phyloP scores from a whole-genome alignment of 2,797 vertebrate species.

The Arnoldichthys spilopterus region DNA sequence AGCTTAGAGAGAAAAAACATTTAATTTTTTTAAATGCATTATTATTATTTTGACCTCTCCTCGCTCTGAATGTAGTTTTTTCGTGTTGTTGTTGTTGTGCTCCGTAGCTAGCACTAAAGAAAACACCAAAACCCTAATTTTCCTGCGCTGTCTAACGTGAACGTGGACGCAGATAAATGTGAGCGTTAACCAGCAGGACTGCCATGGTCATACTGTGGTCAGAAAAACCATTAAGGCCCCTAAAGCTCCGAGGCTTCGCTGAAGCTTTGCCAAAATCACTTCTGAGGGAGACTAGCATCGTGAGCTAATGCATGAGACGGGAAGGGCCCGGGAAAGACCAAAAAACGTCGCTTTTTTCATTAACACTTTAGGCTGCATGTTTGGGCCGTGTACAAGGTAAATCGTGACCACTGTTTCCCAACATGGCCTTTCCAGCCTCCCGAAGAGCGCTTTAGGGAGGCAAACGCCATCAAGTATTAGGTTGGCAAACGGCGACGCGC shows the following conservation, averaged over 20 bases:
- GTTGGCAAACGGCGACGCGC: not conserved
- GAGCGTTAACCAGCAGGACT: slow-evolving; percentile 7
- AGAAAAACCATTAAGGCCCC: slow-evolving; percentile 44
- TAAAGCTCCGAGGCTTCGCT: slow-evolving; percentile 13
- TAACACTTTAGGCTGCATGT: not conserved
- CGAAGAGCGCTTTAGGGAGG: not conserved
- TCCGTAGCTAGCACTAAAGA: not conserved
- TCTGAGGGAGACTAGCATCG: slow-evolving; percentile 16
- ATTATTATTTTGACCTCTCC: not conserved
- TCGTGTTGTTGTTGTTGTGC: not conserved
- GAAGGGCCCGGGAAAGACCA: not conserved
- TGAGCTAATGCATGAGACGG: not conserved
- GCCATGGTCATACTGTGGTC: slow-evolving; percentile 28
- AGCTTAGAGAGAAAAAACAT: not conserved
- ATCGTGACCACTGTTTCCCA: not conserved
- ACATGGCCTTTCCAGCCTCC: not conserved
- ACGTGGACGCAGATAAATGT: slow-evolving; percentile 11
- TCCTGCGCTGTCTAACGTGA: not conserved
- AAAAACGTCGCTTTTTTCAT: not conserved
- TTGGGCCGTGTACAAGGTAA: not conserved
- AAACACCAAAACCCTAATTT: not conserved
- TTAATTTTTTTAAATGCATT: not conserved
- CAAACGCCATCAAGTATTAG: not conserved
- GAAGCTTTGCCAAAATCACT: slow-evolving; percentile 42
- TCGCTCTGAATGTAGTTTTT: not conserved